Base-by-base conservation (phyloP, 1,140 invertebrate genomes). In the Homarus americanus region DNA sequence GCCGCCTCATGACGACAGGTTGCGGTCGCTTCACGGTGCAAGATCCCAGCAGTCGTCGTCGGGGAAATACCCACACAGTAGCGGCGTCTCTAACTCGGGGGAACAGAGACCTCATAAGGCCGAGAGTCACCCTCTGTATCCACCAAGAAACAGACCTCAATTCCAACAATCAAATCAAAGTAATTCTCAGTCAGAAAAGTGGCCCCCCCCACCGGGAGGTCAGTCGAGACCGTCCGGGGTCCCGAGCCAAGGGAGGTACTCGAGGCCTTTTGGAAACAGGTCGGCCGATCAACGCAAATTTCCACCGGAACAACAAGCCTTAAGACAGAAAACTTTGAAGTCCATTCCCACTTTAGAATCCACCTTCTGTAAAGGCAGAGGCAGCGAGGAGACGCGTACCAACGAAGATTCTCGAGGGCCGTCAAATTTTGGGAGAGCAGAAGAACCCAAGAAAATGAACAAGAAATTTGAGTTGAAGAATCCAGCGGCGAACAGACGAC, bases 341-440 rank as follows among this genome's bases (percentile, higher is more conserved):
- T 69, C 75, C 28, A 44, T 82, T 49, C 76, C 76, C 20, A 41
- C 53, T 49, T 28, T 88, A n/a, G 53, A 53, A 28, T 44, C 49
- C 28, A 88, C 76, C 44, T 88, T 88, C 34, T 88, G 86, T 69
- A 80, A 82, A 58, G 86, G 58, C 20, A 78, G 82, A 66, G 49
- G 36, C 34, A 36, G 63, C 20, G 58, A 28, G 0, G 53, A 9
- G 63, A 34, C 63, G 4, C 5, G 24, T 69, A 0, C 32, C n/a
- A 41, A 76, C n/a, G 58, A 38, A 34, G 53, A 63, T 2, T 53
- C 36, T 32, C 7, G 20, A 44, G 28, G 28, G 24, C 38, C 32
- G 38, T 69, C 38, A 32, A 66, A 84, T 34, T 15, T 3, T 28
- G 12, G 41, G 36, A 66, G 15, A 32, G 2, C 72, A 63, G n/a